Conservation (phyloP, 2,113 vertebrate genomes). For the Hyperopisus bebe region DNA sequence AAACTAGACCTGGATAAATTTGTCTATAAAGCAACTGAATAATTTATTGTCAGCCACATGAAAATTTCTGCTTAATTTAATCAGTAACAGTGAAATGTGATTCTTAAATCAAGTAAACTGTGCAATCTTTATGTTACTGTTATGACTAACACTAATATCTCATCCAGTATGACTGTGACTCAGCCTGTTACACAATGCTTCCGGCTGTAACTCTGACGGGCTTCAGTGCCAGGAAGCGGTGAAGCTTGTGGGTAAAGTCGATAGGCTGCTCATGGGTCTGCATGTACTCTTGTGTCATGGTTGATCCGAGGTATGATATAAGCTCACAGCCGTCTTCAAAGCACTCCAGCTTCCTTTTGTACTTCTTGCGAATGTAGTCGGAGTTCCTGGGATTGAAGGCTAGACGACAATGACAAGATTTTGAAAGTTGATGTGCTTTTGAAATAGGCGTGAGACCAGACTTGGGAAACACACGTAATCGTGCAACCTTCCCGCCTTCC, state of each 20-base stretch:
- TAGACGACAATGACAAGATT: conserved; percentile 38
- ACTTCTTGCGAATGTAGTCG: conserved; percentile 58
- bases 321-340: conserved; percentile 79
- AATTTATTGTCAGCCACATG: neutral
- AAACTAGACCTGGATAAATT: neutral
- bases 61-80: neutral
- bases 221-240: conserved; percentile 67
- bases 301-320: conserved; percentile 69
- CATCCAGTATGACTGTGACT: neutral
- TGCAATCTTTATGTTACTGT: neutral
- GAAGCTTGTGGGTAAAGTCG: conserved; percentile 70
- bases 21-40: neutral
- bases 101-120: neutral
- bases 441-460: neutral
- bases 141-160: neutral
- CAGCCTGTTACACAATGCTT: conserved; percentile 29
- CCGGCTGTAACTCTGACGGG: conserved; percentile 35
- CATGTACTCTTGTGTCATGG: conserved; percentile 64
- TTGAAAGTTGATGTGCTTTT: too few species aligned
- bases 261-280: conserved; percentile 58
- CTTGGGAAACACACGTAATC: too few species aligned
- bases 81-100: neutral
- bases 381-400: conserved; percentile 74
- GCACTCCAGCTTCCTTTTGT: conserved; percentile 69
- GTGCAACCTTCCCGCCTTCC: neutral